Base-by-base conservation (phyloP, 2,888 invertebrate species). In the Pheosia gnoma region DNA sequence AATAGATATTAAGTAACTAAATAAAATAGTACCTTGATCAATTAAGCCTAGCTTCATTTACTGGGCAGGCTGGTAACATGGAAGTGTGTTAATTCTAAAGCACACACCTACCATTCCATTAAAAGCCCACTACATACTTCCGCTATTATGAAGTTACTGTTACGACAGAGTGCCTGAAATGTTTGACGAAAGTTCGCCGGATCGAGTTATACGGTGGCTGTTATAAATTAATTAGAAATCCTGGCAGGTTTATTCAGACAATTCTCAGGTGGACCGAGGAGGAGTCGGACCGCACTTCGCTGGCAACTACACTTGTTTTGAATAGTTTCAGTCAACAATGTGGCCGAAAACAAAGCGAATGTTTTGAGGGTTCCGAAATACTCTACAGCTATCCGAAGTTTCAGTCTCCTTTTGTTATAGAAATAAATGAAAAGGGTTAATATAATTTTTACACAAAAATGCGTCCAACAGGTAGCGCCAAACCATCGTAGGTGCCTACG, bases 161-260 rank as follows among this genome's bases (percentile, higher is more conserved):
- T 13, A 51, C 25, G 51, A 13, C 25, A 13, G 13, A 53, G 10
- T 53, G 11, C 6, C 37, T 51, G 0, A 51, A 51, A 51, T 51
- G 8, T 51, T 51, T 51, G 8, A 9, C 3, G 53, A 53, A 37
- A 37, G 37, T 53, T 53, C 25, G 37, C 37, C 53, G 53, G 10
- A 11, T 37, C 25, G 25, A 25, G 25, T 25, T 53, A 38, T 11
- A 53, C 53, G 25, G 25, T 25, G 53, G 11, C 10, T 53, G 25
- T 53, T 53, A 37, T 53, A 53, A 53, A 53, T 53, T 37, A 53
- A 53, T 53, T 53, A 53, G 37, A 9, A 53, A 53, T 53, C 53
- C 5, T 38, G 5, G 25, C 53, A 53, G 5, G 37, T 6, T 37
- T 9, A 53, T 11, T 11, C 53, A 10, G 37, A 36, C 53, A 37